These are phyloP conservation scores for Marmota monax DNA, from an alignment of 2,113 vertebrate genomes.

Conservation along the genomic window DNA sequence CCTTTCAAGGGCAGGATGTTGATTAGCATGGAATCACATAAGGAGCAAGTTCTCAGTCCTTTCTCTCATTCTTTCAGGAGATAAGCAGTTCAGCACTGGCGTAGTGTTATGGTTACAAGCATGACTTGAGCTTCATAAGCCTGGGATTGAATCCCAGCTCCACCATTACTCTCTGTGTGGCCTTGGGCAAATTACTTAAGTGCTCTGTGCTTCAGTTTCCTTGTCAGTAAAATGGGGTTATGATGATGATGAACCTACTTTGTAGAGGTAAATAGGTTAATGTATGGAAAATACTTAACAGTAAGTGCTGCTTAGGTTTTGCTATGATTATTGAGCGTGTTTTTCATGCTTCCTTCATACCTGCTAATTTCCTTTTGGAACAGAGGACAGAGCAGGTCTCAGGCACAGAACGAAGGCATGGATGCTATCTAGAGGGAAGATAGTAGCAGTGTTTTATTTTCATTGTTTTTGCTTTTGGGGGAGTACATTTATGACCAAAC, in stretches of 20 bases:
- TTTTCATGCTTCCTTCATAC: not conserved
- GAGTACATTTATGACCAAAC: not conserved
- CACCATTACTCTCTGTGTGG: not conserved
- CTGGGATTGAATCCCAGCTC: not conserved
- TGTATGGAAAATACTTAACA: not conserved
- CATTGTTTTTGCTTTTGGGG: not conserved
- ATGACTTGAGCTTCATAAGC: not conserved
- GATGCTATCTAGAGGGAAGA: not conserved
- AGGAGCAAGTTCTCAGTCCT: not conserved
- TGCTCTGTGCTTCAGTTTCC: not conserved
- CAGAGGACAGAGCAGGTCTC: not conserved
- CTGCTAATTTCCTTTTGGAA: conserved; percentile 44
- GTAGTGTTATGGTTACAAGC: not conserved
- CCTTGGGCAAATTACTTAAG: not conserved
- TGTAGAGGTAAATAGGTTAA: not conserved
- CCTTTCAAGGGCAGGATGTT: not conserved
- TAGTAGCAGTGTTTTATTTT: not conserved
- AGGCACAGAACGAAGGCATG: not conserved
- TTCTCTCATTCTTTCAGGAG: not conserved
- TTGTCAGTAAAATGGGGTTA: not conserved
- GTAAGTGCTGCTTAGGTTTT: not conserved
- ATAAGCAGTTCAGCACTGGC: not conserved
- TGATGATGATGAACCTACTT: too few relatives aligned
- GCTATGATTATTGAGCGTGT: not conserved
- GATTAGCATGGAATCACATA: not conserved